Evolutionary conservation across 2,113 vertebrate genomes (phyloP).

Genomic region (Siniperca knerii): DNA sequence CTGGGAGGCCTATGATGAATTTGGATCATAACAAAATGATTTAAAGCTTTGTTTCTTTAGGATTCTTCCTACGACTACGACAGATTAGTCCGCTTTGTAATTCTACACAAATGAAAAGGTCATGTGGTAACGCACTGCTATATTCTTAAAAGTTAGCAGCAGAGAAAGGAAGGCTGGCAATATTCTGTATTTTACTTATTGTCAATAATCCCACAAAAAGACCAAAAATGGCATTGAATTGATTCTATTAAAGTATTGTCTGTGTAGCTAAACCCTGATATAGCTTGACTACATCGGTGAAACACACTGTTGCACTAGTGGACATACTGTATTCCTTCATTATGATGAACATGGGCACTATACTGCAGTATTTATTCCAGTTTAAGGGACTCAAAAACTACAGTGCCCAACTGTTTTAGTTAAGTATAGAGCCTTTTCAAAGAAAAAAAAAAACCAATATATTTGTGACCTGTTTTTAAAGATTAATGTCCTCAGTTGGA

Average conservation of each 20-base stretch:
- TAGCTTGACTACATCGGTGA: not conserved
- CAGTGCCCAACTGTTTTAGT: not conserved
- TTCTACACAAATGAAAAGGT: not conserved
- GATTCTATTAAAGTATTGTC: too few species aligned
- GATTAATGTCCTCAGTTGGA: not conserved
- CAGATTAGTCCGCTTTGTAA: not conserved
- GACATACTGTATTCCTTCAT: not conserved
- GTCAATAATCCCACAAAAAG: not conserved
- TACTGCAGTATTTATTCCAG: not conserved
- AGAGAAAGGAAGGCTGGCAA: not conserved
- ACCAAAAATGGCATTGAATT: not conserved
- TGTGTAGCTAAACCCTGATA: not conserved
- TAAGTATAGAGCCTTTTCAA: not conserved
- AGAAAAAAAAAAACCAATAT: not conserved
- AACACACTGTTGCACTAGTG: not conserved
- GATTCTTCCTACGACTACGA: not conserved
- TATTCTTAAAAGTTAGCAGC: not conserved
- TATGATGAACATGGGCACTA: not conserved
- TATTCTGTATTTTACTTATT: not conserved
- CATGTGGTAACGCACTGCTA: not conserved
- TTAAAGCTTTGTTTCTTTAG: not conserved
- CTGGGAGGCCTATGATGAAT: not conserved
- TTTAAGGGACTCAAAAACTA: not conserved
- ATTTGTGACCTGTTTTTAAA: not conserved
- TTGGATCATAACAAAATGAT: not conserved